phyloP scores from a whole-genome alignment of 2,888 invertebrate species.

The Stenotaenia linearis region DNA sequence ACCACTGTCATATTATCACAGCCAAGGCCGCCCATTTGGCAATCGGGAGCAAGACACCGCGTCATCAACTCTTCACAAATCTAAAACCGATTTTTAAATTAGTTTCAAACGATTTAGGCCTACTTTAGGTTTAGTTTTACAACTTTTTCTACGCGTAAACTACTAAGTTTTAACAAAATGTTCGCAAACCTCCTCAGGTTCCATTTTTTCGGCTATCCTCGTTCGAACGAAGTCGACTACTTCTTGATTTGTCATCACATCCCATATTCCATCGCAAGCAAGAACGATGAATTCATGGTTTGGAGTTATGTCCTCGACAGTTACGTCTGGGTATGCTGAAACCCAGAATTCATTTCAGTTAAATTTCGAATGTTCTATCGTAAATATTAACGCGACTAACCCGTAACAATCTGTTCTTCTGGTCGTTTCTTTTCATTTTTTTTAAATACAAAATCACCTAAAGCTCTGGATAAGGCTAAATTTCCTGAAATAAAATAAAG shows the following conservation, averaged over 20 bases:
- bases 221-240: slow-evolving; percentile 83
- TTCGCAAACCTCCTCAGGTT: slow-evolving; percentile 67
- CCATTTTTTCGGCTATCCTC: slow-evolving; percentile 71
- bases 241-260: slow-evolving; percentile 91
- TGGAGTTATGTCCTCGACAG: slow-evolving; percentile 68
- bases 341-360: not conserved
- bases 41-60: slow-evolving; percentile 92
- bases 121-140: no score
- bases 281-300: slow-evolving; percentile 95
- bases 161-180: no score
- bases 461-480: slow-evolving; percentile 87
- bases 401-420: slow-evolving; percentile 95
- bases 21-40: slow-evolving; percentile 92
- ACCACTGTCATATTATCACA: slow-evolving; percentile 99
- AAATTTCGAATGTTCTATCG: not conserved
- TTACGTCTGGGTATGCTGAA: slow-evolving; percentile 86
- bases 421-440: slow-evolving; percentile 74
- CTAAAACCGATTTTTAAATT: slow-evolving; percentile 43
- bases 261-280: slow-evolving; percentile 99
- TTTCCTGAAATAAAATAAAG: slow-evolving; percentile 51
- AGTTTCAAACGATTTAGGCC: no score
- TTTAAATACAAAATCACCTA: slow-evolving; percentile 97
- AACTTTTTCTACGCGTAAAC: not conserved
- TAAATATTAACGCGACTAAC: slow-evolving; percentile 50
- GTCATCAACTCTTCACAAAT: slow-evolving; percentile 95